A percentile compares a stretch with the other conserved stretches of the same genome.
Evolutionary conservation across 1,140 invertebrate genomes (phyloP).

Genomic region (Microvelia longipes): DNA sequence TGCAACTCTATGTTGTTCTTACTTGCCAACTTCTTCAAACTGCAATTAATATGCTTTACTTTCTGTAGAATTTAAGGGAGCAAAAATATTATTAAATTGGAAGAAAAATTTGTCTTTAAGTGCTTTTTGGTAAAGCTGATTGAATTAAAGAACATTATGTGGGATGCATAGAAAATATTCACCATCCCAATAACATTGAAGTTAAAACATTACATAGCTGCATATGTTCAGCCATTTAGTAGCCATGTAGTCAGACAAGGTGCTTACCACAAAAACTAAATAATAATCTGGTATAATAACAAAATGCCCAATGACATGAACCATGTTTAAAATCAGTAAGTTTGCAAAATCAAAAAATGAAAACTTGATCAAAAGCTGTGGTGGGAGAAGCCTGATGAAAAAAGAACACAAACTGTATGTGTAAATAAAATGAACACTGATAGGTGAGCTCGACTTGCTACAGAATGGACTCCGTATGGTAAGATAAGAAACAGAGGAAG

Average conservation of each 20-base stretch:
- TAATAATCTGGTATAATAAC: constrained; percentile 5
- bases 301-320: constrained; percentile 4
- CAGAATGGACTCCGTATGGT: background rate
- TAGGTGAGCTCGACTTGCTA: constrained; percentile 4
- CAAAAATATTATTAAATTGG: too few species aligned
- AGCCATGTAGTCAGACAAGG: constrained; percentile 12
- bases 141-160: too few species aligned
- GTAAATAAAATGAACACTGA: constrained; percentile 4
- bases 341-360: constrained; percentile 4
- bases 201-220: constrained; percentile 1
- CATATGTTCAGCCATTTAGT: constrained; percentile 5
- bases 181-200: background rate
- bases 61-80: too few species aligned
- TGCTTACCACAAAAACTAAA: background rate
- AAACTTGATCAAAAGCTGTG: background rate
- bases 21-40: too few species aligned
- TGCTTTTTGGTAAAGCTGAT: too few species aligned
- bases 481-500: constrained; percentile 10
- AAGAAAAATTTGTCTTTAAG: too few species aligned
- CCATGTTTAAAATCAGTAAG: background rate
- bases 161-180: too few species aligned
- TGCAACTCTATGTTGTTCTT: too few species aligned
- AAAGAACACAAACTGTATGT: constrained; percentile 2
- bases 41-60: too few species aligned
- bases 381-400: background rate